phyloP scores from a whole-genome alignment of 2,888 invertebrate species.

The Aphidius colemani region DNA sequence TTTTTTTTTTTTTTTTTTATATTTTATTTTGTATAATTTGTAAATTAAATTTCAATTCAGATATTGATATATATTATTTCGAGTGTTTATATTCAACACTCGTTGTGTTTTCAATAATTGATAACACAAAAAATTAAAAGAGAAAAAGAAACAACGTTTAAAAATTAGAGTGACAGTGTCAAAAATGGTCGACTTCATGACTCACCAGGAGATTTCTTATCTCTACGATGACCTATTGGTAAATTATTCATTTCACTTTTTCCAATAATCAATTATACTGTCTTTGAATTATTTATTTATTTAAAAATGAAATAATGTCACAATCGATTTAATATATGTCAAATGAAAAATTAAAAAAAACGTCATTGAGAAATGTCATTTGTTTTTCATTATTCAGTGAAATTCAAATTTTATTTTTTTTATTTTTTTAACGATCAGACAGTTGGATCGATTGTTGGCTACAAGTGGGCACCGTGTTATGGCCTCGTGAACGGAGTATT shows the following conservation, averaged over 20 bases:
- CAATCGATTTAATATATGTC: constrained; percentile 15
- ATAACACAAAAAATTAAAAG: not conserved
- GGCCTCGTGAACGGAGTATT: constrained; percentile 24
- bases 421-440: constrained; percentile 3
- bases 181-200: constrained; percentile 55
- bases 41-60: no score
- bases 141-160: not conserved
- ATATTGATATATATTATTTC: no score
- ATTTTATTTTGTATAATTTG: no score
- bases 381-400: no score
- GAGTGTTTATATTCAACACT: no score
- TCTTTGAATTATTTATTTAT: not conserved
- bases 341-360: not conserved
- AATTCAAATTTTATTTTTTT: not conserved
- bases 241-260: constrained; percentile 26
- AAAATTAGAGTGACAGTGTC: constrained; percentile 23
- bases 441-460: constrained; percentile 11
- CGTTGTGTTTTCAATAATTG: no score
- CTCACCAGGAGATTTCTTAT: constrained; percentile 53
- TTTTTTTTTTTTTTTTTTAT: no score
- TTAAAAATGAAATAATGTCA: not conserved
- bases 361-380: not conserved
- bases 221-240: constrained; percentile 55
- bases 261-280: constrained; percentile 1
- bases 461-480: constrained; percentile 15